phyloP scores from a whole-genome alignment of 2,888 invertebrate species.

The Alsophila aescularia region DNA sequence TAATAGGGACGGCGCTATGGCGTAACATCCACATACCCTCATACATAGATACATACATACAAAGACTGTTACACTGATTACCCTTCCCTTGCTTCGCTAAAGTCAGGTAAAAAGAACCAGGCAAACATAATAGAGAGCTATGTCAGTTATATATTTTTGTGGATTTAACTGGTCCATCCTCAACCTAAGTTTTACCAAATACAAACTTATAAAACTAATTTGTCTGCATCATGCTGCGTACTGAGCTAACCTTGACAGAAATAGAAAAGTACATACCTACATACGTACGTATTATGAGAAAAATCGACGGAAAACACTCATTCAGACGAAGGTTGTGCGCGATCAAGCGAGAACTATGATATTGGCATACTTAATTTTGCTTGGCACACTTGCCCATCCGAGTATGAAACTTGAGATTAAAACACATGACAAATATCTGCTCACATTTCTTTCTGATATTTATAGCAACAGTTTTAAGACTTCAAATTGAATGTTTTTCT shows the following conservation, averaged over 20 bases:
- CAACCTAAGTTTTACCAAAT: no score
- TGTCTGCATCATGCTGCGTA: neutral
- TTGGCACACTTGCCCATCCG: conserved; percentile 77
- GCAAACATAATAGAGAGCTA: no score
- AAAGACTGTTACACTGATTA: no score
- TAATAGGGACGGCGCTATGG: no score
- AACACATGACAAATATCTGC: conserved; percentile 32
- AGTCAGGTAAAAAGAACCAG: no score
- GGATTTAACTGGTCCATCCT: no score
- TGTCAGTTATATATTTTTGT: no score
- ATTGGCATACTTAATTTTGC: conserved; percentile 82
- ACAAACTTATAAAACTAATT: neutral
- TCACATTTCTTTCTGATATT: conserved; percentile 27
- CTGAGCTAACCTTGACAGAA: conserved; percentile 65
- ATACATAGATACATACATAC: no score
- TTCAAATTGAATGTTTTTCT: conserved; percentile 2
- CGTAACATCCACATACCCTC: no score
- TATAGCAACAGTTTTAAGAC: conserved; percentile 14
- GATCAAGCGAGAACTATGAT: conserved; percentile 76
- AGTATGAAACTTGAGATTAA: conserved; percentile 53
- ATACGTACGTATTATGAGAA: conserved; percentile 53
- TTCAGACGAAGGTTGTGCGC: conserved; percentile 75
- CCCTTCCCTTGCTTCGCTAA: no score
- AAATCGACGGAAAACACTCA: conserved; percentile 79
- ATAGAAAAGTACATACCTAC: conserved; percentile 60